Percentiles rank a stretch among this genome's conserved stretches.
Evolutionary conservation across 2,888 invertebrate species (phyloP).

Genomic region (Alcis repandata): DNA sequence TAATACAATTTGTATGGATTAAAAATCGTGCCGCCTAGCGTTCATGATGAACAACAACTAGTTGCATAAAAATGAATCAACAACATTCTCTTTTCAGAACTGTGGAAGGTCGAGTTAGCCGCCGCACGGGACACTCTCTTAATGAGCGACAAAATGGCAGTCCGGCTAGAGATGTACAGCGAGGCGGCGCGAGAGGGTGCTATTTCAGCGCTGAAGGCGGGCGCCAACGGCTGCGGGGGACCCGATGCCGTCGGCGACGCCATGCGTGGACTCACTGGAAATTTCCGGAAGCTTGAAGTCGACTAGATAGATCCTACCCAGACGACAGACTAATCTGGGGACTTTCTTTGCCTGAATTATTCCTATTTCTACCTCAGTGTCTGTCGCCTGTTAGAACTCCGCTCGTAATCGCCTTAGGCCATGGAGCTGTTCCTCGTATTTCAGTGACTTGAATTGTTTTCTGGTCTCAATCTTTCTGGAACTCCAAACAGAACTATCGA

Average conservation of each 20-base stretch:
- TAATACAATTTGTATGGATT: no score
- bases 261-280: constrained; percentile 90
- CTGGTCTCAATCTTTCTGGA: neutral
- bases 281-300: constrained; percentile 92
- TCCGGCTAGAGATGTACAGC: constrained; percentile 89
- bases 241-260: constrained; percentile 89
- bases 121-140: constrained; percentile 87
- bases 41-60: no score
- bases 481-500: neutral
- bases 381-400: neutral
- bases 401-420: neutral
- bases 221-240: constrained; percentile 82
- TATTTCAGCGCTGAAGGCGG: constrained; percentile 89
- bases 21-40: neutral
- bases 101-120: constrained; percentile 90
- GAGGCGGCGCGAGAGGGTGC: constrained; percentile 91
- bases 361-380: neutral
- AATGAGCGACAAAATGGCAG: constrained; percentile 90
- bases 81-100: constrained; percentile 70
- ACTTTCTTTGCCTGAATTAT: neutral
- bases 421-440: neutral
- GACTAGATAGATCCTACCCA: constrained; percentile 75
- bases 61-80: no score
- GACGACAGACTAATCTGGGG: neutral
- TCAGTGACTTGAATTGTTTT: no score